phyloP scores from a whole-genome alignment of 2,888 invertebrate species.

The Galerucella pusilla region DNA sequence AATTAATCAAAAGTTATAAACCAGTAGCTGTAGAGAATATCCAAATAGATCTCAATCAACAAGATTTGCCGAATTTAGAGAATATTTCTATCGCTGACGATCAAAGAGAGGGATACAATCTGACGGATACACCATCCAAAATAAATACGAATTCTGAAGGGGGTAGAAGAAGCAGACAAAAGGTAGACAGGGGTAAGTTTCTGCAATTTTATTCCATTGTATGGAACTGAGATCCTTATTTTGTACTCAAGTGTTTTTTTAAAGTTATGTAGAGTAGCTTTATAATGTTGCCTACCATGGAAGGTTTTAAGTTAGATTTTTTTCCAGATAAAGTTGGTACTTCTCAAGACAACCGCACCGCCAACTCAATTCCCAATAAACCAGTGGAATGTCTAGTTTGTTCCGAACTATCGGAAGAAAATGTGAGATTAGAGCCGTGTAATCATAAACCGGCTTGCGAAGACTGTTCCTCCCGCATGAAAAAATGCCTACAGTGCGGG shows the following conservation, averaged over 20 bases:
- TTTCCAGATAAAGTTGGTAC: slow-evolving; percentile 54
- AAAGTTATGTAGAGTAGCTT: no score
- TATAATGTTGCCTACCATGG: no score
- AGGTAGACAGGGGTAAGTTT: slow-evolving; percentile 53
- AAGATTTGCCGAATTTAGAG: slow-evolving; percentile 48
- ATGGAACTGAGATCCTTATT: no score
- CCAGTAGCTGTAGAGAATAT: slow-evolving; percentile 59
- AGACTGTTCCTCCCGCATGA: slow-evolving; percentile 81
- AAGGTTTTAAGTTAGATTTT: not conserved
- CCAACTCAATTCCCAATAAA: slow-evolving; percentile 57
- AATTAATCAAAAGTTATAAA: slow-evolving; percentile 68
- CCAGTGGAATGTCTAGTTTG: slow-evolving; percentile 77
- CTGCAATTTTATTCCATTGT: not conserved
- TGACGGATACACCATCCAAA: slow-evolving; percentile 56
- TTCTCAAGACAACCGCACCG: slow-evolving; percentile 61
- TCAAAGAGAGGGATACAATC: slow-evolving; percentile 60
- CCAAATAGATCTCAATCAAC: slow-evolving; percentile 48
- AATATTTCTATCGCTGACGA: slow-evolving; percentile 55
- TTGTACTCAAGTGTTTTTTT: no score
- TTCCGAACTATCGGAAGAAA: slow-evolving; percentile 73
- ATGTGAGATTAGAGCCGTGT: slow-evolving; percentile 78
- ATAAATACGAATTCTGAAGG: slow-evolving; percentile 55
- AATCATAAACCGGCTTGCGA: slow-evolving; percentile 79
- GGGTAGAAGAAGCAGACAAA: slow-evolving; percentile 57
- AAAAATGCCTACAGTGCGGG: slow-evolving; percentile 79